A percentile compares a stretch with the other conserved stretches of the same genome.
phyloP scores from a whole-genome alignment of 2,113 vertebrate genomes.

The Callocephalon fimbriatum region DNA sequence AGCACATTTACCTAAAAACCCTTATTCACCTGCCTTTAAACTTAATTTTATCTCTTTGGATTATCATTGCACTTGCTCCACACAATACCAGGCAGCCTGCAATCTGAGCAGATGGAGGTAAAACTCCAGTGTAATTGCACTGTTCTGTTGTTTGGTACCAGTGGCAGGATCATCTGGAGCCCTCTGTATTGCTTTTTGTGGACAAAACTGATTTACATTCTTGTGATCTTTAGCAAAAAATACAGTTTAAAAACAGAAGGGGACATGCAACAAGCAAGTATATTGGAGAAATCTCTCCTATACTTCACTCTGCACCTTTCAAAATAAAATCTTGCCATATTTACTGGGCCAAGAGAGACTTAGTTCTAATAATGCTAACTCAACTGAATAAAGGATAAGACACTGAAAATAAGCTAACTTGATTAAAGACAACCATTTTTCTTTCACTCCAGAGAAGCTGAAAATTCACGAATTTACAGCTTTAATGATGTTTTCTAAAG shows the following conservation, averaged over 20 bases:
- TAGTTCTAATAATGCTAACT: neutral
- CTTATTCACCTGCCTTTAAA: neutral
- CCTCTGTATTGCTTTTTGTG: neutral
- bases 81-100: neutral
- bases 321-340: neutral
- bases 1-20: neutral
- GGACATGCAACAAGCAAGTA: neutral
- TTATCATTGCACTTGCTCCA: neutral
- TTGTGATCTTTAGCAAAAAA: neutral
- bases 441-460: neutral
- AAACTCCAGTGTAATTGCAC: neutral
- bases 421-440: neutral
- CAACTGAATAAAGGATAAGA: neutral
- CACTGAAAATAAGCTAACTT: neutral
- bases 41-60: neutral
- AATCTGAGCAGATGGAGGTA: neutral
- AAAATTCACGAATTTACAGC: neutral
- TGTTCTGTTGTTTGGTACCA: neutral
- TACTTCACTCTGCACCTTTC: neutral
- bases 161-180: neutral
- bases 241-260: neutral
- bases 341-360: neutral
- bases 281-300: neutral
- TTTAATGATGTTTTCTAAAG: neutral
- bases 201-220: neutral